Base-by-base conservation (phyloP, 2,797 vertebrate genomes). In the Enoplosus armatus region DNA sequence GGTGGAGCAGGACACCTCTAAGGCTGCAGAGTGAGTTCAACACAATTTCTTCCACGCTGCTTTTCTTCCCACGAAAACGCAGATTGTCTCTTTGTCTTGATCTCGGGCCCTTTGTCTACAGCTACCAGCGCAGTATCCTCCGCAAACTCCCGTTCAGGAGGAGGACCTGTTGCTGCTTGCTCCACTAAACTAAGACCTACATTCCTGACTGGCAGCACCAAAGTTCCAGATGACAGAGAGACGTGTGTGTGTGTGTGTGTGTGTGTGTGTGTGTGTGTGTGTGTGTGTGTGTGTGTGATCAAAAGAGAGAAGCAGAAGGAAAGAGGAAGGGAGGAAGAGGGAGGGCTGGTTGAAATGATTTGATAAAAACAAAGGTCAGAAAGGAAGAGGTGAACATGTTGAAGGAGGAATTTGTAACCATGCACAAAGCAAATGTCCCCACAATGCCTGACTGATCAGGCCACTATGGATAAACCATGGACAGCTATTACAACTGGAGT, bases 91-190 rank as follows among this genome's bases (percentile, higher is more conserved):
- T 89, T 59, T 74, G 82, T 85, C 73, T 74, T 55, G 65, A 45
- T 87, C 78, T 53, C 37, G 5, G 79, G 79, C 66, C 83, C 78
- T 85, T 87, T 87, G 80, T 88, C 74, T 64, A 2, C 18, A 65
- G 72, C 58, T 37, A 31, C 47, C 10, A 12, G 29, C 27, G 67
- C 75, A 74, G 64, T 24, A 31, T 86, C 74, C 75, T 72, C 71
- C 54, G 75, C 72, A 83, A 67, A 76, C 68, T 81, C 59, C 64
- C 59, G 41, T 77, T 87, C 84, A 88, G 82, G 72, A 83, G 70
- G 47, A 59, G 39, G 90, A 95, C 95, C 90, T 95, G 95, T 91
- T 90, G 87, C 92, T 91, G 93, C 95, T 90, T 93, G 95, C 93
- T 91, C 83, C 72, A 77, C 77, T 83, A 79, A 89, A 84, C 83